phyloP scores from a whole-genome alignment of 2,113 vertebrate species.

The Mastomys natalensis region DNA sequence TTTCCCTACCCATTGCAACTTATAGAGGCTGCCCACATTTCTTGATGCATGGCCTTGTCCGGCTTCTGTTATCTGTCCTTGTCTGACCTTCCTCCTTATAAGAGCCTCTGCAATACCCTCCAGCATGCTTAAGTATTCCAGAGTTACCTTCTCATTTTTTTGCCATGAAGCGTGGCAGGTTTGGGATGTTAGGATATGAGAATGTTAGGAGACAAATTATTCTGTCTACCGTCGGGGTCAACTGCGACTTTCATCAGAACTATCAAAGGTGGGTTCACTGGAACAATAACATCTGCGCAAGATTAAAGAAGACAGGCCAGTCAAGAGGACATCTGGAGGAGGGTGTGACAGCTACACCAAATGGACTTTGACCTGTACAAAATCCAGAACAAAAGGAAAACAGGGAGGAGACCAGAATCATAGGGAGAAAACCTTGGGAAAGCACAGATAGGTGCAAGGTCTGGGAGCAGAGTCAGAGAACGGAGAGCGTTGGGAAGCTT shows the following conservation, averaged over 20 bases:
- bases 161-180: neutral
- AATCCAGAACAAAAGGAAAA: neutral
- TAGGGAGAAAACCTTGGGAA: neutral
- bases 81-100: neutral
- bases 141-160: neutral
- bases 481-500: neutral
- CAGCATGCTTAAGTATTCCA: neutral
- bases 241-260: neutral
- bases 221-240: neutral
- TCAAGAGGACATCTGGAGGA: neutral
- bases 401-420: neutral
- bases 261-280: neutral
- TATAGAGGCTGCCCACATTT: neutral
- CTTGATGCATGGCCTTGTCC: neutral
- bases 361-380: neutral
- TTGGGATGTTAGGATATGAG: too few species aligned
- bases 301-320: neutral
- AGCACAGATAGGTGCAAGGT: rapidly evolving
- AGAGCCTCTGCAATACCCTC: neutral
- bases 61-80: neutral
- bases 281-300: neutral
- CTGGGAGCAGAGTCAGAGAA: neutral
- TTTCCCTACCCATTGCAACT: neutral
- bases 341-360: neutral
- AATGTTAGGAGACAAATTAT: neutral